Base-by-base conservation (phyloP, 2,888 invertebrate genomes). In the Myopa testacea region DNA sequence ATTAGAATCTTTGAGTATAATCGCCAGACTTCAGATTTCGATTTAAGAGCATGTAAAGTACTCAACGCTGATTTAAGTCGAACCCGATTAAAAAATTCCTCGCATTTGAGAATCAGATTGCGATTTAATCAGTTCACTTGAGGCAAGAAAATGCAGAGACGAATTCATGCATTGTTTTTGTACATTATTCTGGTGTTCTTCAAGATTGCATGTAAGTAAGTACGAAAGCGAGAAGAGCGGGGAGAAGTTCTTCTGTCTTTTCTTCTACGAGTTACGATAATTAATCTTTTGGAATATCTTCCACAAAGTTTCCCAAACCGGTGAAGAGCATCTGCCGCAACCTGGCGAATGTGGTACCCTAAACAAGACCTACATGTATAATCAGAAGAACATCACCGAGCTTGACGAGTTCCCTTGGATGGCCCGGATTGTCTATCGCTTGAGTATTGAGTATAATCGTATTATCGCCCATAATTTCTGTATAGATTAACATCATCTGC, bases 401-500 rank as follows among this genome's bases (percentile, higher is more conserved):
- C 14, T 65, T 0, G 65, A 34, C 38, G 65, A 65, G n/a, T 65
- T 65, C 34, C 65, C 65, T 38, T 65, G 65, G 65, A 37, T 38
- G 65, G 65, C 4, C 1, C 7, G 38, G 12, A n/a, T 65, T 65
- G 38, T 1, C 12, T 55, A 55, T 12, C 55, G 55, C 55, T n/a
- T 55, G 55, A 55, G 55, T 55, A 55, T n/a, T 4, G 55, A 55
- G 55, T 16, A n/a, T n/a, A 55, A n/a, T 55, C 14, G n/a, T 14
- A 55, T 55, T 55, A 26, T n/a, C 10, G n/a, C 55, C 3, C 10
- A 45, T 45, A 6, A 45, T 6, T 10, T 6, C 55, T n/a, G 55
- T n/a, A 55, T 6, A n/a, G 4, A 55, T 12, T n/a, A 8, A 4
- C 3, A 3, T 2, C 55, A 5, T 55, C 6, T n/a, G 16, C 55